phyloP scores from a whole-genome alignment of 1,140 invertebrate species.

The Leptonema lineaticorne region DNA sequence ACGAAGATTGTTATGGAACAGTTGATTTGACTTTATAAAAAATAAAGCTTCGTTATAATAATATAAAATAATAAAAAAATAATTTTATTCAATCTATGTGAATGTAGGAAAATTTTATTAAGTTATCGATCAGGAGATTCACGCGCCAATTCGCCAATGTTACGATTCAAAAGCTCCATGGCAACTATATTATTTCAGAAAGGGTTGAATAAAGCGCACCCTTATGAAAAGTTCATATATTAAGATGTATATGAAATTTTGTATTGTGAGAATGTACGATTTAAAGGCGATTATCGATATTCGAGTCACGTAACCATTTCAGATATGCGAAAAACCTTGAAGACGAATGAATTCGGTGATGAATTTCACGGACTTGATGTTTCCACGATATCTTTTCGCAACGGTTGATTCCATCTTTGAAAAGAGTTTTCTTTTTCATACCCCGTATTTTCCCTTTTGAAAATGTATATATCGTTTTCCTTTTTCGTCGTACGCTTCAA shows the following conservation, averaged over 20 bases:
- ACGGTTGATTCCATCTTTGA: slow-evolving; percentile 7
- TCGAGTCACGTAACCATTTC: background rate
- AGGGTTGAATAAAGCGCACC: too few relatives aligned
- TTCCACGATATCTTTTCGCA: background rate
- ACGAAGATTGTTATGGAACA: too few relatives aligned
- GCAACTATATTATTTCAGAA: background rate
- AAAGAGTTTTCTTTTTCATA: background rate
- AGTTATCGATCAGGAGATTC: too few relatives aligned
- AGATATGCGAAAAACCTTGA: background rate
- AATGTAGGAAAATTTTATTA: too few relatives aligned
- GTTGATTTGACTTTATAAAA: too few relatives aligned
- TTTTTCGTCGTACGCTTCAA: background rate
- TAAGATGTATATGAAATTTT: too few relatives aligned
- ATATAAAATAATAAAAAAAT: too few relatives aligned
- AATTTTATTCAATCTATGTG: too few relatives aligned
- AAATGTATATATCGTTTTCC: background rate
- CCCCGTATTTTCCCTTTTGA: background rate
- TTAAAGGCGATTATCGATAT: background rate
- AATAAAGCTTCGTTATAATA: background rate
- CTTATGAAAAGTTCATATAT: too few relatives aligned
- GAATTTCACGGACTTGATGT: background rate
- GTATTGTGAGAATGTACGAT: too few relatives aligned
- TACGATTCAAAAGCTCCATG: background rate
- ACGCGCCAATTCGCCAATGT: background rate
- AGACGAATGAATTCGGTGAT: slow-evolving; percentile 3